These are phyloP conservation scores for Ficedula albicollis DNA, from an alignment of 2,797 vertebrate genomes.

Conservation along the genomic window DNA sequence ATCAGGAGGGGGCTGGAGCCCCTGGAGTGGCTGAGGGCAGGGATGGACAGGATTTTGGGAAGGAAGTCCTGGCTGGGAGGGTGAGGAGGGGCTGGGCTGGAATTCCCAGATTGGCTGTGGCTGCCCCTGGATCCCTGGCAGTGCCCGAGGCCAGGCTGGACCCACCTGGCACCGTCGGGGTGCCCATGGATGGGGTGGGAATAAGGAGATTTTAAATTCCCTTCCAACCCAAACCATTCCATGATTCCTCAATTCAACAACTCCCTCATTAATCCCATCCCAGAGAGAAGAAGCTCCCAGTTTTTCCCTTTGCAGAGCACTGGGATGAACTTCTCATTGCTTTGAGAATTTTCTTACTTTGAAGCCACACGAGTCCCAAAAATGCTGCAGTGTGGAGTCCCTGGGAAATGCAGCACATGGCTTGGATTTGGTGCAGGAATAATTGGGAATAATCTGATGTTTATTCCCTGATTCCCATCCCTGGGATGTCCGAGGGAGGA, in stretches of 20 bases:
- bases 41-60: neutral
- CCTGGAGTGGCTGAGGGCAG: neutral
- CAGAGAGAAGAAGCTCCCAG: rapidly evolving
- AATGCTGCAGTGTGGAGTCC: neutral
- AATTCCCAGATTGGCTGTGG: neutral
- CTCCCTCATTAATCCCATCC: neutral
- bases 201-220: neutral
- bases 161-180: rapidly evolving
- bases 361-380: neutral
- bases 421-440: neutral
- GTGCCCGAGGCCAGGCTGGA: neutral
- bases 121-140: neutral
- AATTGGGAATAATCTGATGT: neutral
- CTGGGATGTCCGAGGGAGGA: rapidly evolving
- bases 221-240: neutral
- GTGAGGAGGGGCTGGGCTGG: neutral
- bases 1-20: neutral
- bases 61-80: neutral
- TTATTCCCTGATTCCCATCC: neutral
- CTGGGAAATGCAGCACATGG: neutral
- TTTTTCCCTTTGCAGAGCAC: neutral
- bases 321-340: neutral
- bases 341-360: neutral
- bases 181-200: neutral
- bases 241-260: neutral